These are phyloP conservation scores for Zaprionus bogoriensis DNA, from an alignment of 2,888 invertebrate species.

Conservation along the genomic window DNA sequence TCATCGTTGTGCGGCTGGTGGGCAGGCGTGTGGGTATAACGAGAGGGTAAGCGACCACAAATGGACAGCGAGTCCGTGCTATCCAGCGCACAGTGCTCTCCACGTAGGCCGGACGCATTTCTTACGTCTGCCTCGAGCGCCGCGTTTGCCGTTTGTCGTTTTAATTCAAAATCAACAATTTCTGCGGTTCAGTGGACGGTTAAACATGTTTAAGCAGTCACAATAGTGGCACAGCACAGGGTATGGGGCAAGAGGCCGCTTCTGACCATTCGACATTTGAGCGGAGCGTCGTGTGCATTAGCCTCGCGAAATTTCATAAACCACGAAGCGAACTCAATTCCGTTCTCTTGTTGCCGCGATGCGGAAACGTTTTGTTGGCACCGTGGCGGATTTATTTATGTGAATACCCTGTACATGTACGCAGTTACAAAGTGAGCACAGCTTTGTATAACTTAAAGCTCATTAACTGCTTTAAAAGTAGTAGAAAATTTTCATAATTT, in stretches of 20 bases:
- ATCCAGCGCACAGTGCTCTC: too few species aligned
- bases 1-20: not conserved
- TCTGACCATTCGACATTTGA: conserved; percentile 6
- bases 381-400: conserved; percentile 35
- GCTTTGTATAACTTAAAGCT: too few species aligned
- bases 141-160: conserved; percentile 44
- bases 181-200: conserved; percentile 78
- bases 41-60: conserved; percentile 48
- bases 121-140: conserved; percentile 44
- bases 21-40: not conserved
- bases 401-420: not conserved
- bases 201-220: conserved; percentile 73
- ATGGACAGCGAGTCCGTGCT: conserved; percentile 57
- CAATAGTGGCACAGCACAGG: conserved; percentile 23
- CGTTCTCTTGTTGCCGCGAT: conserved; percentile 25
- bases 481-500: too few species aligned
- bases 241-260: not conserved
- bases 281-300: conserved; percentile 25
- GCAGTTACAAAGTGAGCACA: not conserved
- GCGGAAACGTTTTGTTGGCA: conserved; percentile 67
- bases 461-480: too few species aligned
- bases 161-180: conserved; percentile 80
- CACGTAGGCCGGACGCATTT: conserved; percentile 56
- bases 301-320: conserved; percentile 45
- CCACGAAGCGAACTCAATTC: conserved; percentile 32